Base-by-base conservation (phyloP, 2,888 invertebrate species). In the Andricus quercusramuli region DNA sequence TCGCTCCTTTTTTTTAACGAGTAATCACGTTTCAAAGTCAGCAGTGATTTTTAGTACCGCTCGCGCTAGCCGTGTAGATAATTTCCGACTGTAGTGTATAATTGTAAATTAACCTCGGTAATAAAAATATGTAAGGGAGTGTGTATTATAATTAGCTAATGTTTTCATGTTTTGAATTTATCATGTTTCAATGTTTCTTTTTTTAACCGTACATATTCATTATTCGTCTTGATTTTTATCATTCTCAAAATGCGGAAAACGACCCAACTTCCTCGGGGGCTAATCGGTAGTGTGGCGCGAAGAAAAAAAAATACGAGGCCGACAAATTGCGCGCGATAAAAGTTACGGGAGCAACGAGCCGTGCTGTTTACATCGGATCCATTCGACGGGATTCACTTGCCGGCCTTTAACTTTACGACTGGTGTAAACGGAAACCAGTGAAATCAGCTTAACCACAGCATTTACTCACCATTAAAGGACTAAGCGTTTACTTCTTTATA, bases 391-490 rank as follows among this genome's bases (percentile, higher is more conserved):
- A 70, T 70, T 70, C 70, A 70, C 70, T 70, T 70, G 70, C 47
- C 68, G 70, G 47, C 29, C 29, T 70, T 70, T 51, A 70, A 70
- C 70, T 70, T 70, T 70, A 70, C 70, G 70, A 70, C 70, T 70
- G 70, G 70, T 56, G 74, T 74, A 74, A 74, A 74, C 74, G 74
- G 74, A 74, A 74, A 74, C 74, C n/a, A 32, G 74, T 74, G 56
- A 56, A 74, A 74, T 74, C 74, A 74, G 51, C 74, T 51, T 74
- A 74, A 74, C 74, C 74, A 74, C 74, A 74, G 74, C 74, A 74
- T 74, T 74, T 74, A 74, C 74, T 56, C 56, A 74, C 74, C 74
- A 37, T 56, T 74, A 74, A 74, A 51, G 51, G 74, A 74, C 74
- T 74, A 74, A 74, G 74, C 74, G 74, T 74, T 74, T 32, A 74